Percentiles rank a stretch among this genome's conserved stretches.
Conservation (phyloP, 2,113 vertebrate species). For the Verasper variegatus region DNA sequence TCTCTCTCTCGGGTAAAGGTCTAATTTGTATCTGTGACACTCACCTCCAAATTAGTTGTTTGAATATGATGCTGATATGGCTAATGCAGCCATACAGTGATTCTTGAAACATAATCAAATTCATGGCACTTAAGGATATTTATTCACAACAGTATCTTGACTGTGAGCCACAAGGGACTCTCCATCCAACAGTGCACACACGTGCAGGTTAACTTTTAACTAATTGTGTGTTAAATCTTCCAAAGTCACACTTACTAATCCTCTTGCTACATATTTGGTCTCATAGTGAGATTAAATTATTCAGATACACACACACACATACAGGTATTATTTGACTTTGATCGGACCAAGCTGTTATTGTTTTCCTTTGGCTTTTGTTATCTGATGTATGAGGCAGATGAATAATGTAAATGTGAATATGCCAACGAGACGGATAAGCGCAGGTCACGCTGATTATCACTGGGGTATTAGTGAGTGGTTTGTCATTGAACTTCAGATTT, state of each 20-base stretch:
- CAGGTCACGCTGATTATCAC: background rate
- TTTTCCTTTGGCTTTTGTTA: background rate
- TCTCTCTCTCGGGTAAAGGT: background rate
- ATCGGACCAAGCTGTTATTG: too few species aligned
- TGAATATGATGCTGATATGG: too few species aligned
- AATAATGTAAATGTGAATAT: background rate
- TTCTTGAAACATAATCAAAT: background rate
- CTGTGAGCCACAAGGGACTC: background rate
- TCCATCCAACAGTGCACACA: background rate
- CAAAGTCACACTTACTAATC: conserved; percentile 12
- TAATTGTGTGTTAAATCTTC: conserved; percentile 5
- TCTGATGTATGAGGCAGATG: background rate
- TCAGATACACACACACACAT: background rate
- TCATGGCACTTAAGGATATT: background rate
- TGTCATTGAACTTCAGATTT: background rate
- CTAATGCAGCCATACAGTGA: too few species aligned
- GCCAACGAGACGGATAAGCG: background rate
- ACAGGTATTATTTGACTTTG: too few species aligned
- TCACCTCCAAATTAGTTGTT: background rate
- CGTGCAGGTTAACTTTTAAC: background rate
- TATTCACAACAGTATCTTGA: too few species aligned
- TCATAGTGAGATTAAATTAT: conserved; percentile 4
- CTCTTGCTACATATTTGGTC: background rate
- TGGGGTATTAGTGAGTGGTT: background rate
- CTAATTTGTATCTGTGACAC: background rate